Conservation (phyloP, 2,113 vertebrate species). For the Erythrocercus mccallii region DNA sequence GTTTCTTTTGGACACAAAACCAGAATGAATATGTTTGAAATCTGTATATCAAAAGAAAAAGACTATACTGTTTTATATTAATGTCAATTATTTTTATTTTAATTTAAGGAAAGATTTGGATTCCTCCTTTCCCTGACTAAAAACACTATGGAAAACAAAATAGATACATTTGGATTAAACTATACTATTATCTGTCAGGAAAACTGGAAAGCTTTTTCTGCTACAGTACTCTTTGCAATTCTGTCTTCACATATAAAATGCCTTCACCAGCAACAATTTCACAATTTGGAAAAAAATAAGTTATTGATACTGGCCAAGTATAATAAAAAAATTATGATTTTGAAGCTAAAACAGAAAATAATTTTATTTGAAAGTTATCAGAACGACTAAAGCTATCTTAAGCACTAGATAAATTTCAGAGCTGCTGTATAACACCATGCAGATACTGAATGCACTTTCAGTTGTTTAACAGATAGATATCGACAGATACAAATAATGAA, state of each 20-base stretch:
- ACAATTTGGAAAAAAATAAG: not conserved
- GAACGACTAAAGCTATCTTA: not conserved
- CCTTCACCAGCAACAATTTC: not conserved
- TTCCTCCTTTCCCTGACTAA: not conserved
- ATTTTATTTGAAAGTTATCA: not conserved
- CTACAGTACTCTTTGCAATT: not conserved
- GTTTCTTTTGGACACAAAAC: not conserved
- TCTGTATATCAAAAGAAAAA: not conserved
- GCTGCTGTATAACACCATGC: not conserved
- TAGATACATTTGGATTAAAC: not conserved
- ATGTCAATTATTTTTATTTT: not conserved
- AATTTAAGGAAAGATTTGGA: not conserved
- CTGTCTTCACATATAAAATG: not conserved
- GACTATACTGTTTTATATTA: not conserved
- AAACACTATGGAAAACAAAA: not conserved
- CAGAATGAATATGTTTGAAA: not conserved
- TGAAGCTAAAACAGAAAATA: not conserved
- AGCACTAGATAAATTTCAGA: not conserved
- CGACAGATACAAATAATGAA: not conserved
- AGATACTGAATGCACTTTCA: not conserved
- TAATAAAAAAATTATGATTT: not conserved
- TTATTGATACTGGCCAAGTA: not conserved
- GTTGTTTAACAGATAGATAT: not conserved
- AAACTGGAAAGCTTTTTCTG: not conserved
- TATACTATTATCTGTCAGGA: not conserved